These are phyloP conservation scores for Heterotilapia buettikoferi DNA, from an alignment of 2,113 vertebrate species.

Conservation along the genomic window DNA sequence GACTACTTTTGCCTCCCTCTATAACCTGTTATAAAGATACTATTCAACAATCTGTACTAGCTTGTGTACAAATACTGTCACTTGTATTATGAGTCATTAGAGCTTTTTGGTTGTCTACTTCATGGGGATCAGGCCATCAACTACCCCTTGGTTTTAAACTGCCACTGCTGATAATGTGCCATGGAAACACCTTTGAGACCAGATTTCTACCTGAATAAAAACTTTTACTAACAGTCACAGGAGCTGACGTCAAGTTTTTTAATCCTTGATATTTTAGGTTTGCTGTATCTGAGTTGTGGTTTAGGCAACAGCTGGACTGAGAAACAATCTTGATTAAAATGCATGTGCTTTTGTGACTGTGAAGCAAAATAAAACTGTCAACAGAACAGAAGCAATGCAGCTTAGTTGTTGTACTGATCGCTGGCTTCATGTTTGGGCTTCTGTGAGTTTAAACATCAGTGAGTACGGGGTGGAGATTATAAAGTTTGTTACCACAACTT, in stretches of 20 bases:
- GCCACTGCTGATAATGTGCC: neutral
- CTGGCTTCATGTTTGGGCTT: too few species aligned
- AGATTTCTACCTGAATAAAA: neutral
- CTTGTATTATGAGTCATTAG: accelerated
- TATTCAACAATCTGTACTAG: neutral
- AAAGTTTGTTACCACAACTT: too few species aligned
- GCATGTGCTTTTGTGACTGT: too few species aligned
- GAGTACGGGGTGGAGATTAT: too few species aligned
- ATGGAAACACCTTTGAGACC: neutral
- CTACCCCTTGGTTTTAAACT: neutral
- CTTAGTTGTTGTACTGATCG: too few species aligned
- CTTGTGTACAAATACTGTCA: neutral
- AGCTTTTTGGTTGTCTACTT: too few species aligned
- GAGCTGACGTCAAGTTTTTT: neutral
- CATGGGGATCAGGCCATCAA: too few species aligned
- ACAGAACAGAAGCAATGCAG: too few species aligned
- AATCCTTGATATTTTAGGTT: neutral
- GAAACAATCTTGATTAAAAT: too few species aligned
- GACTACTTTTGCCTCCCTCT: neutral
- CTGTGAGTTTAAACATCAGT: too few species aligned
- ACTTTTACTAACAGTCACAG: neutral
- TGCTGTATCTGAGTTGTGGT: accelerated
- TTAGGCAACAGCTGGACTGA: accelerated
- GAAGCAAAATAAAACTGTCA: too few species aligned
- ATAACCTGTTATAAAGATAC: neutral